Conservation (phyloP, 2,888 invertebrate species). For the Volucella bombylans region DNA sequence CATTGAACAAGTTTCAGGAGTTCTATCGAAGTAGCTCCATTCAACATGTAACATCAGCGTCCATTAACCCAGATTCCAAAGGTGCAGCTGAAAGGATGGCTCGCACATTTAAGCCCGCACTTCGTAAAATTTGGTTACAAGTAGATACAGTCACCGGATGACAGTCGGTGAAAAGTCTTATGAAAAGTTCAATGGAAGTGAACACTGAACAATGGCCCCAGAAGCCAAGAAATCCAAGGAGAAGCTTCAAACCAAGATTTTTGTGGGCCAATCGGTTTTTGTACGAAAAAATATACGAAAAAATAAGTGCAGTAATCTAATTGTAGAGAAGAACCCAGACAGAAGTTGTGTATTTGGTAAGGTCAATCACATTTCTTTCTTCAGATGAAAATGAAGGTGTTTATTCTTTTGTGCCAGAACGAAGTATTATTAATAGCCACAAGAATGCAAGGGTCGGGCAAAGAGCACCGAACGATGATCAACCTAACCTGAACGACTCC, state of each 20-base stretch:
- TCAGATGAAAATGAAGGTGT: no score
- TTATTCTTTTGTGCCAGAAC: no score
- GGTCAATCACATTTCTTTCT: no score
- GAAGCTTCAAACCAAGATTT: slow-evolving; percentile 12
- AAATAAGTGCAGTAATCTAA: background rate
- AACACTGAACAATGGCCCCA: background rate
- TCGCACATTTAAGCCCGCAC: slow-evolving; percentile 33
- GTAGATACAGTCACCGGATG: slow-evolving; percentile 20
- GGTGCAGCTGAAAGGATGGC: slow-evolving; percentile 74
- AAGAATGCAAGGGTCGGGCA: no score
- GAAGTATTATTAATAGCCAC: no score
- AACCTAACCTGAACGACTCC: no score
- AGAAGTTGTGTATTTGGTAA: no score
- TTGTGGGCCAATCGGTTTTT: slow-evolving; percentile 13
- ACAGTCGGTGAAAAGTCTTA: slow-evolving; percentile 2
- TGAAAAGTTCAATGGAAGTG: slow-evolving; percentile 41
- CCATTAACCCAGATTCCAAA: slow-evolving; percentile 71
- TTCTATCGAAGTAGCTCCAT: slow-evolving; percentile 70
- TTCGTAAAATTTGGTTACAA: slow-evolving; percentile 40
- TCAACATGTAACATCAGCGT: slow-evolving; percentile 60
- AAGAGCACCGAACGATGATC: no score
- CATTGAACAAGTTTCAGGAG: slow-evolving; percentile 68
- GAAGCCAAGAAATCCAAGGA: background rate
- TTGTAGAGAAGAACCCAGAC: background rate
- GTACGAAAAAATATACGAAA: slow-evolving; percentile 18